Base-by-base conservation (phyloP, 2,113 vertebrate species). In the Nothoprocta perdicaria region DNA sequence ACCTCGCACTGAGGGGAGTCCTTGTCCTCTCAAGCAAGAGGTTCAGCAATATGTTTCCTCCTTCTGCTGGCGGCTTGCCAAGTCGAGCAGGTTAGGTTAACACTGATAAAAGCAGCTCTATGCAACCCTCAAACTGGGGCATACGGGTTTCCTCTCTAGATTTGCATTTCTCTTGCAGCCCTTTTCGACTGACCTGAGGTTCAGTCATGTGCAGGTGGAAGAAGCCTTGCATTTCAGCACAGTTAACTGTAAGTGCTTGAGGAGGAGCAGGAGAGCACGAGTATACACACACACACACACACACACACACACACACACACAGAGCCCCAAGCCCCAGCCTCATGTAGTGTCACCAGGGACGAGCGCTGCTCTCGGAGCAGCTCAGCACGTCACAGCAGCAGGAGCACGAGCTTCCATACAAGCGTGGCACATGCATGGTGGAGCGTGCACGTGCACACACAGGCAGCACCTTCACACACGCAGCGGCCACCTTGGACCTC, bases 341-440 rank as follows among this genome's bases (percentile, higher is more conserved):
- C 33, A 33, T 38, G 65, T 66, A 63, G 66, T 80, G 5, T 29
- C 78, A 3, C 0, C 1, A 35, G 40, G 62, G 40, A 22, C 11
- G 61, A 78, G 31, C 1, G 0, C 40, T 76, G 75, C 82, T 93
- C 79, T 89, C 23, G 0, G 38, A 40, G 27, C 55, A 74, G 43
- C 41, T 24, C 23, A 15, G 29, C 0, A 12, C 73, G 53, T 53
- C 41, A 27, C 57, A 69, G 66, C 29, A 55, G 2, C 17, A 9
- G n/a, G 15, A 89, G 52, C 57, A 63, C n/a, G 27, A 61, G 61
- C 29, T 27, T 35, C 6, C 4, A 10, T 3, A 3, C 27, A 16
- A 0, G 0, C 17, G 5, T 12, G 50, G 16, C 53, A 29, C 40
- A 13, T 16, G 4, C 0, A 1, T 60, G 33, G 63, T 0, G 0